Percentiles rank a stretch among this genome's conserved stretches.
Evolutionary conservation across 2,797 vertebrate species (phyloP).

Genomic region (Catharus ustulatus): DNA sequence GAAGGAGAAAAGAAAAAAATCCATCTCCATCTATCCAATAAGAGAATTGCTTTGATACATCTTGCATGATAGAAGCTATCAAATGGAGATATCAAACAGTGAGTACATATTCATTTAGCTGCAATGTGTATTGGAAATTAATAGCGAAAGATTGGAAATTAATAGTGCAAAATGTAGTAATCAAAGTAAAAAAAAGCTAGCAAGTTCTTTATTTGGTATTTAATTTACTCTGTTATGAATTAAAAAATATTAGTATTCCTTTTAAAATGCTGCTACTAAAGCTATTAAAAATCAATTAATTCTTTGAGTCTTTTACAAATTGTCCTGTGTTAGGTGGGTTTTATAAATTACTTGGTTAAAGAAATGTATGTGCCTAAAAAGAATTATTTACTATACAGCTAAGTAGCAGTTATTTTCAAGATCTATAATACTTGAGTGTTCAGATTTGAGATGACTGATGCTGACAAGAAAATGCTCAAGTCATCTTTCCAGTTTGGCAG

Average conservation of each 20-base stretch:
- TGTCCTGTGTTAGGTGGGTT: neutral
- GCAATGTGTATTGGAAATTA: neutral
- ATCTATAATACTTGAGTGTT: neutral
- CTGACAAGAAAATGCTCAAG: neutral
- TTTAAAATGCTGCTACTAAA: neutral
- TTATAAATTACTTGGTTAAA: neutral
- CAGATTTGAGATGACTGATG: neutral
- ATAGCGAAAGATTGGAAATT: neutral
- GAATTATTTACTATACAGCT: neutral
- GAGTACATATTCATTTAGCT: neutral
- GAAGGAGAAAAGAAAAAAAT: neutral
- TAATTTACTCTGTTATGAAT: neutral
- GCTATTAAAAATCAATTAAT: neutral
- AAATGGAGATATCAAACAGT: neutral
- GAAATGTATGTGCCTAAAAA: neutral
- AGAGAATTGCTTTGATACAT: neutral
- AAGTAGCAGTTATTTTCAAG: neutral
- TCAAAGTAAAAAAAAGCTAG: neutral
- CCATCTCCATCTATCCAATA: neutral
- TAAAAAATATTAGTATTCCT: neutral
- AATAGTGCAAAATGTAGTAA: neutral
- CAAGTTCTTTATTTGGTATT: neutral
- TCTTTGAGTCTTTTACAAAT: neutral
- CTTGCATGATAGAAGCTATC: neutral
- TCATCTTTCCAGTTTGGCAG: neutral